phyloP scores from a whole-genome alignment of 2,113 vertebrate genomes.

The Leucopternis melanops region DNA sequence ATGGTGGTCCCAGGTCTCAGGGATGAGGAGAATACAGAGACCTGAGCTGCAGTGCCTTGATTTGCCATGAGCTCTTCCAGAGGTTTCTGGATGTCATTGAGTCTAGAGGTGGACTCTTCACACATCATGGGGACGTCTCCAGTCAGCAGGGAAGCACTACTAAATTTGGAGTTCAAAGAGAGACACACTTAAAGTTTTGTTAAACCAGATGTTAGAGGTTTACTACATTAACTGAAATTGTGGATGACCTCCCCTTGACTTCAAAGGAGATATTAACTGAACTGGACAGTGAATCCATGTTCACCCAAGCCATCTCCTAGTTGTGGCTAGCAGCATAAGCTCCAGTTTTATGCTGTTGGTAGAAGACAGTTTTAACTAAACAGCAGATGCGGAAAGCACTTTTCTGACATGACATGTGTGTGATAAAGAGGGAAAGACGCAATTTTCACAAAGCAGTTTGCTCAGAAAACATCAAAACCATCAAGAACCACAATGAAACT shows the following conservation, averaged over 20 bases:
- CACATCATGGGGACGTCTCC: accelerated
- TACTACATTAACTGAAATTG: not conserved
- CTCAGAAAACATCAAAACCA: not conserved
- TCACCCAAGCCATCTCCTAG: not conserved
- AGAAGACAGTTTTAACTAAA: not conserved
- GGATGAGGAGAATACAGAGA: not conserved
- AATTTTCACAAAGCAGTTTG: not conserved
- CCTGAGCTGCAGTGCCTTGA: not conserved
- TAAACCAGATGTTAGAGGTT: not conserved
- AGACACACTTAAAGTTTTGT: not conserved
- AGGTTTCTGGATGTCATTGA: not conserved
- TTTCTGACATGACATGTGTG: not conserved
- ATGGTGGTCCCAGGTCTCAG: not conserved
- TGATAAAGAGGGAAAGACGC: not conserved
- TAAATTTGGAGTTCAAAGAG: not conserved
- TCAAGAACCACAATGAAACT: not conserved
- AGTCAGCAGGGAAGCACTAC: not conserved
- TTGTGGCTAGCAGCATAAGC: not conserved
- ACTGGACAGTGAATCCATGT: not conserved
- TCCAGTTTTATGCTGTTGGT: not conserved
- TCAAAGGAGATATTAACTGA: not conserved
- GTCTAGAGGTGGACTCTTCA: not conserved
- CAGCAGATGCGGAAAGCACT: not conserved
- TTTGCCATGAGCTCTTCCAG: not conserved
- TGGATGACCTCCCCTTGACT: not conserved